A percentile compares a stretch with the other conserved stretches of the same genome.
Conservation (phyloP, 2,888 invertebrate species). For the Luperina nickerlii region DNA sequence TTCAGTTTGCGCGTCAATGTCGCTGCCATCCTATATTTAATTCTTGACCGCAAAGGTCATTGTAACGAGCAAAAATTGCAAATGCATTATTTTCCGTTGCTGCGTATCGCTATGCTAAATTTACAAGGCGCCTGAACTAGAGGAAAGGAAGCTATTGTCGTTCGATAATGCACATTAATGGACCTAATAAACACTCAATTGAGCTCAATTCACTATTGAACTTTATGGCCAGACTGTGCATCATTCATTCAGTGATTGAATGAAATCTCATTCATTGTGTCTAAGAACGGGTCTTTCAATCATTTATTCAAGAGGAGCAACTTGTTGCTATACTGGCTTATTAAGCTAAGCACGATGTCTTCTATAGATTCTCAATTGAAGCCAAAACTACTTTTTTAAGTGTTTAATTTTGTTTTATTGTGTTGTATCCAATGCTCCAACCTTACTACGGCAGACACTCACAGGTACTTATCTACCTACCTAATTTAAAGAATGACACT, state of each 20-base stretch:
- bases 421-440: not conserved
- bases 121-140: slow-evolving; percentile 31
- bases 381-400: not conserved
- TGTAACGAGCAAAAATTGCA: not conserved
- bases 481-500: not conserved
- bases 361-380: slow-evolving; percentile 2
- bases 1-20: not conserved
- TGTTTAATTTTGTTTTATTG: not conserved
- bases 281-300: slow-evolving; percentile 13
- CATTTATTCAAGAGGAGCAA: slow-evolving; percentile 34
- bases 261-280: not conserved
- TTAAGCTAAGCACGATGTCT: not conserved
- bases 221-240: not conserved
- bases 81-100: not conserved
- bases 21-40: not conserved
- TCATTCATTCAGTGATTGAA: slow-evolving; percentile 27
- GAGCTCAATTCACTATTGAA: not conserved
- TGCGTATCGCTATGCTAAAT: slow-evolving; percentile 29
- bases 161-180: not conserved
- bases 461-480: not conserved
- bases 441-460: not conserved
- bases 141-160: not conserved
- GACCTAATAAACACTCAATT: not conserved
- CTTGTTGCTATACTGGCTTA: slow-evolving; percentile 20
- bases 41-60: not conserved